Evolutionary conservation across 2,797 vertebrate species (phyloP).

Genomic region (Brachyrhaphis roseni): DNA sequence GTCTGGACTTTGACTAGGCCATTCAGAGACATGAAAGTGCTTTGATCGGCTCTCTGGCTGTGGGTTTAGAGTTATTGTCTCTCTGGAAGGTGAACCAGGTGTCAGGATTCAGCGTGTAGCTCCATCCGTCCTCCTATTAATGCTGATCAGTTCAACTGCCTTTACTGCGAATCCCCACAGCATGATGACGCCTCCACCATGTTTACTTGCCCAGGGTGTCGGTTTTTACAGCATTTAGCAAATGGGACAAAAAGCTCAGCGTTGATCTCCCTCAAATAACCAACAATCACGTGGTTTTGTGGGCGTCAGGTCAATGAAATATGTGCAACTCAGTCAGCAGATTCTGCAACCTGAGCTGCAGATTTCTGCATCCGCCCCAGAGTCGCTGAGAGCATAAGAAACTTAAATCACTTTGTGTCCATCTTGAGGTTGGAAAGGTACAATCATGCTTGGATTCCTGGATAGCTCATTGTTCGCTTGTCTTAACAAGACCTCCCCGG

Average conservation of each 20-base stretch:
- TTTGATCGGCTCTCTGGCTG: background rate
- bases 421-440: background rate
- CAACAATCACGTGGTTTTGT: background rate
- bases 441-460: background rate
- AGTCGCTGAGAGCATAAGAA: background rate
- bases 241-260: background rate
- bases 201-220: background rate
- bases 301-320: background rate
- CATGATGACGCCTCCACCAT: background rate
- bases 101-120: background rate
- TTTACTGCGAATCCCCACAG: background rate
- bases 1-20: slow-evolving; percentile 1
- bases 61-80: background rate
- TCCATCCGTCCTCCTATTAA: background rate
- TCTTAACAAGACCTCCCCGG: slow-evolving; percentile 1
- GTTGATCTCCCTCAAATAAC: background rate
- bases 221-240: background rate
- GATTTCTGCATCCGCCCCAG: background rate
- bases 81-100: background rate
- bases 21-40: background rate
- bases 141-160: background rate
- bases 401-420: background rate
- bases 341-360: background rate
- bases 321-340: background rate
- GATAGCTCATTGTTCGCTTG: slow-evolving; percentile 1